These are phyloP conservation scores for Egretta garzetta DNA, from an alignment of 2,113 vertebrate genomes.

Conservation along the genomic window DNA sequence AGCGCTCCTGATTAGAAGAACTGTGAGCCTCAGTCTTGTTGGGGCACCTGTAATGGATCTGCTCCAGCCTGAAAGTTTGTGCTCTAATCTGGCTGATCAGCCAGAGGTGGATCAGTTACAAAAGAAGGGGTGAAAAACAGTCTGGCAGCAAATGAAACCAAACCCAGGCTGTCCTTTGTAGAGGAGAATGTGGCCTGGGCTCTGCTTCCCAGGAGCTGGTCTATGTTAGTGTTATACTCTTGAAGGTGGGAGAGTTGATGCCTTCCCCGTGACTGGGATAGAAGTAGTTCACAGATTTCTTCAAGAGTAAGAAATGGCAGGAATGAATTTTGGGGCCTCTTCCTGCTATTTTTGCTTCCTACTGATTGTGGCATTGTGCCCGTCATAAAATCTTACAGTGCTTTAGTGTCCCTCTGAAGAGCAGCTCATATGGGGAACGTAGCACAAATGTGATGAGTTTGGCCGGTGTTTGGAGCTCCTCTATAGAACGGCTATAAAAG, in stretches of 20 bases:
- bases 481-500: not conserved
- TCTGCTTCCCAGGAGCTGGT: not conserved
- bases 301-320: not conserved
- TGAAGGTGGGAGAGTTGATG: not conserved
- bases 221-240: not conserved
- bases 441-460: too few relatives aligned
- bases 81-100: not conserved
- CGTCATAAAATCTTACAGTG: accelerated
- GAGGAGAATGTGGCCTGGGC: not conserved
- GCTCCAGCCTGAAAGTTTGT: not conserved
- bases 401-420: not conserved
- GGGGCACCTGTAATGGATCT: not conserved
- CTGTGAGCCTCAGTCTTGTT: not conserved
- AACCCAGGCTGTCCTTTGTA: not conserved
- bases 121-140: not conserved
- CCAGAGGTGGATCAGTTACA: not conserved
- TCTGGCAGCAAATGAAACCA: not conserved
- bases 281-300: not conserved
- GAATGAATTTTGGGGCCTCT: not conserved
- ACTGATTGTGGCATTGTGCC: not conserved
- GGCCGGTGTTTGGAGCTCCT: not conserved
- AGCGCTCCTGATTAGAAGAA: not conserved
- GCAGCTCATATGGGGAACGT: accelerated
- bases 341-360: not conserved
- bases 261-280: not conserved